phyloP scores from a whole-genome alignment of 2,888 invertebrate genomes.

The Ctena decussata region DNA sequence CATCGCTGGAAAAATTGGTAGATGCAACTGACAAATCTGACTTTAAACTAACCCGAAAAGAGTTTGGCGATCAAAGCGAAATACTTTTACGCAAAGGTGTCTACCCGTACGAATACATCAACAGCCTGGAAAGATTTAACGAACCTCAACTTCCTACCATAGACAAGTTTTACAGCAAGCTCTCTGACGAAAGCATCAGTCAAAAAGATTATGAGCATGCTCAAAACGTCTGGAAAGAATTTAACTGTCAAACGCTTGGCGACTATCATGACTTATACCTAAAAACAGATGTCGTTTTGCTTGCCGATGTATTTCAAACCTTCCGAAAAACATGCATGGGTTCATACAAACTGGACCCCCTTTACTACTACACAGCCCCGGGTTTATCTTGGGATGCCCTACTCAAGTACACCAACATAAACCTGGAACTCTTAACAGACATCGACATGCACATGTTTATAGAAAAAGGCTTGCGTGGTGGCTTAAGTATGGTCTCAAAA shows the following conservation, averaged over 20 bases:
- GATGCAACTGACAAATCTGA: slow-evolving; percentile 28
- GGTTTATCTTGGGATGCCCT: slow-evolving; percentile 67
- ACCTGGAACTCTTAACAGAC: slow-evolving; percentile 77
- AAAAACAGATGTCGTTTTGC: slow-evolving; percentile 74
- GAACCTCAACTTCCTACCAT: slow-evolving; percentile 57
- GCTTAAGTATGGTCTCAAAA: slow-evolving; percentile 68
- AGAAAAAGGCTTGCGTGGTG: slow-evolving; percentile 66
- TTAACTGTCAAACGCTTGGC: slow-evolving; percentile 66
- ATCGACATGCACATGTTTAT: slow-evolving; percentile 74
- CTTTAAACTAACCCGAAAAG: slow-evolving; percentile 24
- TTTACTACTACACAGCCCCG: slow-evolving; percentile 77
- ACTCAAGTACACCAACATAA: slow-evolving; percentile 68
- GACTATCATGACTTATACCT: slow-evolving; percentile 59
- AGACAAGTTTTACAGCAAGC: slow-evolving; percentile 54
- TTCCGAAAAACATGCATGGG: slow-evolving; percentile 74
- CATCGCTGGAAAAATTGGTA: too few relatives aligned
- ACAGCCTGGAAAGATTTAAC: slow-evolving; percentile 10
- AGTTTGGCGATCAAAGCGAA: slow-evolving; percentile 4
- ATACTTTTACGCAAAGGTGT: slow-evolving; percentile 13
- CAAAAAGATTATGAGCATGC: slow-evolving; percentile 67
- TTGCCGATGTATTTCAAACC: slow-evolving; percentile 82
- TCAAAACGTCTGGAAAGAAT: slow-evolving; percentile 59
- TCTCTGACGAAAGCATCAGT: slow-evolving; percentile 44
- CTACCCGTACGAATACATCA: slow-evolving; percentile 40
- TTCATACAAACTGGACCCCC: slow-evolving; percentile 76